A percentile compares a stretch with the other conserved stretches of the same genome.
These are phyloP conservation scores for Yoshiicerus persimilis DNA, from an alignment of 1,140 invertebrate species.

Conservation along the genomic window DNA sequence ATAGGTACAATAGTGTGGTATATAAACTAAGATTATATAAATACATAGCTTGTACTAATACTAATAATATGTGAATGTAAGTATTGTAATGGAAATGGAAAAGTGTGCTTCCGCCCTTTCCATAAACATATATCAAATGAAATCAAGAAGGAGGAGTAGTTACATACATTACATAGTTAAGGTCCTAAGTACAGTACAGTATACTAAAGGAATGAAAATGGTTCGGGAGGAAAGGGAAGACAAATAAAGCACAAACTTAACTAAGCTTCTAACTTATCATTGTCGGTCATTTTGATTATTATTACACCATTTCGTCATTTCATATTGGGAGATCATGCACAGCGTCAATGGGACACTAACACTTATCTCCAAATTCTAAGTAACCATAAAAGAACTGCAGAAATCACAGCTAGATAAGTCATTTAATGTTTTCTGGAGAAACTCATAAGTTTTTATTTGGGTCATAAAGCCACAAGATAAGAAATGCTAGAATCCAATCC, in stretches of 20 bases:
- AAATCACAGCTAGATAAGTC: conserved; percentile 6
- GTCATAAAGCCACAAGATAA: conserved; percentile 12
- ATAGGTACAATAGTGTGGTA: not conserved
- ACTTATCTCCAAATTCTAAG: not conserved
- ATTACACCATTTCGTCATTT: conserved; percentile 23
- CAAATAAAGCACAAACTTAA: conserved; percentile 20
- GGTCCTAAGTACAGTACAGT: not conserved
- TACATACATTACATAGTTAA: not conserved
- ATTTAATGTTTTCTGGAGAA: not conserved
- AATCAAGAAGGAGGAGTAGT: not conserved
- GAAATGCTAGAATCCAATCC: not conserved
- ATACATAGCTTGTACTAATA: not conserved
- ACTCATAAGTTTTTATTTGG: conserved; percentile 11
- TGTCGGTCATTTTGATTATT: conserved; percentile 14
- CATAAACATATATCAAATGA: conserved; percentile 2
- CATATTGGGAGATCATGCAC: not conserved
- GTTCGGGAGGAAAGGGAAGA: not conserved
- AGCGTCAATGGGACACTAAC: not conserved
- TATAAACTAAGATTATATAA: not conserved
- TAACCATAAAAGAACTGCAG: not conserved
- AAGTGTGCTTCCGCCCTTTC: not conserved
- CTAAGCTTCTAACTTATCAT: conserved; percentile 12
- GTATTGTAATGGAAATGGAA: conserved; percentile 21
- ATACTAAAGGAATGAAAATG: not conserved
- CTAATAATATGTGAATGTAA: not conserved